These are phyloP conservation scores for Carcina quercana DNA, from an alignment of 2,888 invertebrate genomes.

Conservation along the genomic window DNA sequence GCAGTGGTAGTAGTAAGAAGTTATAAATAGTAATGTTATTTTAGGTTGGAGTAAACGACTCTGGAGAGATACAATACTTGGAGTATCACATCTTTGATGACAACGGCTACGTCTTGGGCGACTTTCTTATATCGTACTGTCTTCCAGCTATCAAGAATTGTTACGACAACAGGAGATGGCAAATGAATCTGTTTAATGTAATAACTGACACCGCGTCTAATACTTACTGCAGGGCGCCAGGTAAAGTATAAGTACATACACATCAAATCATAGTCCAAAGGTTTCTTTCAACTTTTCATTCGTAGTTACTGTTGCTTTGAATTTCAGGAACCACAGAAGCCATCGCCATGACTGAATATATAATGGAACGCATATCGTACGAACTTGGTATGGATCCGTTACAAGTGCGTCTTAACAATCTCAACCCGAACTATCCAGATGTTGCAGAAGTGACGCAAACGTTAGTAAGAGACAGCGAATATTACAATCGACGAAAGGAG, in stretches of 20 bases:
- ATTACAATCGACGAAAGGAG: conserved; percentile 44
- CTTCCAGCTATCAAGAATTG: conserved; percentile 63
- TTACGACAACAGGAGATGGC: conserved; percentile 73
- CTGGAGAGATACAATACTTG: conserved; percentile 80
- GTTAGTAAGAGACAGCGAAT: conserved; percentile 51
- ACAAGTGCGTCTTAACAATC: conserved; percentile 54
- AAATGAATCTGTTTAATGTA: conserved; percentile 48
- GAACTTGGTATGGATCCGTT: conserved; percentile 71
- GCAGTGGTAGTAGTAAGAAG: no score
- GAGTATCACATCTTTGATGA: conserved; percentile 65
- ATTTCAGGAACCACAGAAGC: conserved; percentile 77
- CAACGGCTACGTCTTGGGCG: conserved; percentile 69
- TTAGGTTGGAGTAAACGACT: conserved; percentile 69
- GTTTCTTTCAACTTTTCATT: neutral
- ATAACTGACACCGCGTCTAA: conserved; percentile 78
- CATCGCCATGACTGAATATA: conserved; percentile 74
- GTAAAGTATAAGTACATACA: conserved; percentile 38
- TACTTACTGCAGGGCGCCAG: conserved; percentile 80
- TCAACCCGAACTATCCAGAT: conserved; percentile 54
- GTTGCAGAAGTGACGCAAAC: conserved; percentile 56
- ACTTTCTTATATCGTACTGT: conserved; percentile 47
- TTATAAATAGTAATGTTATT: no score
- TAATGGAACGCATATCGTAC: conserved; percentile 79
- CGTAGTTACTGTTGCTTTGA: neutral
- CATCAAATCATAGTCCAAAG: neutral